phyloP scores from a whole-genome alignment of 2,888 invertebrate genomes.

The Cheilosia urbana region DNA sequence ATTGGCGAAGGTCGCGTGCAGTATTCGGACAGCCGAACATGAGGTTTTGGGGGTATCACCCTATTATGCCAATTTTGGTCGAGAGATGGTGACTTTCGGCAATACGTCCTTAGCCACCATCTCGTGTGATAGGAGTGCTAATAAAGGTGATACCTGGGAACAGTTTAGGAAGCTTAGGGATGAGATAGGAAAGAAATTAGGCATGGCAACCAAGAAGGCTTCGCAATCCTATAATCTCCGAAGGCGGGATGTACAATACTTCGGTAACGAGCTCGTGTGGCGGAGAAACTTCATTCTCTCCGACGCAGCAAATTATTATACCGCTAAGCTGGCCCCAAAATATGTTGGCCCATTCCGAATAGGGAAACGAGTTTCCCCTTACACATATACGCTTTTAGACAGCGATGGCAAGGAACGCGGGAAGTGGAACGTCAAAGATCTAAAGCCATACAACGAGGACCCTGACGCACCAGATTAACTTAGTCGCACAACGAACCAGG shows the following conservation, averaged over 20 bases:
- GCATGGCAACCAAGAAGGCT: neutral
- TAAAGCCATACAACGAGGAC: neutral
- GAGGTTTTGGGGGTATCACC: constrained; percentile 16
- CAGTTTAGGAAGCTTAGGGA: constrained; percentile 1
- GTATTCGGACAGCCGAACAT: constrained; percentile 9
- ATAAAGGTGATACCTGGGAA: neutral
- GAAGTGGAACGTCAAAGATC: constrained; percentile 16
- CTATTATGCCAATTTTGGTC: constrained; percentile 16
- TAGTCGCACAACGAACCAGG: neutral
- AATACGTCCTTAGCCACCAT: neutral
- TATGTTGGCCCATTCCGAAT: constrained; percentile 19
- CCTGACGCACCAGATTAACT: neutral
- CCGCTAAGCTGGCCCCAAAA: constrained; percentile 21
- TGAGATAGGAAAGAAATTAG: neutral
- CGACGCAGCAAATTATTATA: constrained; percentile 15
- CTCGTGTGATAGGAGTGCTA: neutral
- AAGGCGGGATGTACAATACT: neutral
- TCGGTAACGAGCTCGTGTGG: neutral
- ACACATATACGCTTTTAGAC: neutral
- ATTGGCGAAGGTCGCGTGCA: constrained; percentile 17
- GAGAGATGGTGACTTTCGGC: constrained; percentile 12
- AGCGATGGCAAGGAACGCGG: neutral
- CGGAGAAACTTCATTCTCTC: constrained; percentile 16
- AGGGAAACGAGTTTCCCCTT: constrained; percentile 4
- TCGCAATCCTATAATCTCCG: constrained; percentile 9